phyloP scores from a whole-genome alignment of 2,113 vertebrate species.

The Notothenia rossii region DNA sequence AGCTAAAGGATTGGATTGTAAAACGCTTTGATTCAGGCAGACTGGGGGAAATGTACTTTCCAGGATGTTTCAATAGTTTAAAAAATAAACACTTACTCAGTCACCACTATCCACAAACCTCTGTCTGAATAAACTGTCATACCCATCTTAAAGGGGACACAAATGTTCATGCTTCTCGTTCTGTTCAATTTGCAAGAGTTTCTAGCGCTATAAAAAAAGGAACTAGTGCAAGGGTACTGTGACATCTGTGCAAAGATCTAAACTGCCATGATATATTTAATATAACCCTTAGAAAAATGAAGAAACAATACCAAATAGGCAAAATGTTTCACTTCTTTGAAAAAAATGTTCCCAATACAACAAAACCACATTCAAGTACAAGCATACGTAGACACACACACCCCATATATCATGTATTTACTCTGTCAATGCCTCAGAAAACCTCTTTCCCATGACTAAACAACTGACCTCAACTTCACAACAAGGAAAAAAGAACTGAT shows the following conservation, averaged over 20 bases:
- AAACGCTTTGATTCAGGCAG: background rate
- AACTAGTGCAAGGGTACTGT: background rate
- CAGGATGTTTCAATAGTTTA: background rate
- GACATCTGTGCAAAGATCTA: background rate
- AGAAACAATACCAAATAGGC: background rate
- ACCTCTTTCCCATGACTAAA: slow-evolving; percentile 2
- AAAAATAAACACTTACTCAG: background rate
- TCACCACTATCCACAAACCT: background rate
- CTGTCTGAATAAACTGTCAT: background rate
- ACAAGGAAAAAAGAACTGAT: background rate
- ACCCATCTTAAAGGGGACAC: no score
- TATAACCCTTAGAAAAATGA: no score
- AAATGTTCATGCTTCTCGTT: no score
- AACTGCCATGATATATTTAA: background rate
- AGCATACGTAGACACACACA: no score
- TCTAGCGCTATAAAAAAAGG: background rate
- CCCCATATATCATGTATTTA: background rate
- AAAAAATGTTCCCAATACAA: background rate
- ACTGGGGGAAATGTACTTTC: background rate
- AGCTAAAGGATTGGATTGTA: slow-evolving; percentile 1
- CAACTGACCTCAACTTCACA: slow-evolving; percentile 1
- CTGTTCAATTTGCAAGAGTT: no score
- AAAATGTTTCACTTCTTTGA: background rate
- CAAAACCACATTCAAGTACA: background rate
- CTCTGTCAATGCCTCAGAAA: background rate